Evolutionary conservation across 2,888 invertebrate genomes (phyloP).

Genomic region (Coronaproctus castanopsis): DNA sequence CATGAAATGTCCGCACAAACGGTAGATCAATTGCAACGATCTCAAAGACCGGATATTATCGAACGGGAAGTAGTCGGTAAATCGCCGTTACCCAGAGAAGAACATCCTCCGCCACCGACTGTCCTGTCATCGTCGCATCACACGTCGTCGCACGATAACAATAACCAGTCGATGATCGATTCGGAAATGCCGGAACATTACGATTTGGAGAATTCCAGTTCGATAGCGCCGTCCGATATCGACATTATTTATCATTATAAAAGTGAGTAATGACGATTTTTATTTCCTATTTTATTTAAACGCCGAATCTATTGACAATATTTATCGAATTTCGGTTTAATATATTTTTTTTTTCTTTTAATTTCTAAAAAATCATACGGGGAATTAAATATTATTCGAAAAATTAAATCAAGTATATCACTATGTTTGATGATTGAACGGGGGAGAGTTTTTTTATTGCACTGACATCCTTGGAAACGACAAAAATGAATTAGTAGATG

Average conservation of each 20-base stretch:
- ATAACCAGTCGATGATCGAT: slow-evolving; percentile 28
- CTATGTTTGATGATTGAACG: no score
- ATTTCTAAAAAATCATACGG: neutral
- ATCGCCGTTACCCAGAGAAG: slow-evolving; percentile 59
- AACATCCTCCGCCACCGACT: slow-evolving; percentile 56
- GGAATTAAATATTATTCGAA: no score
- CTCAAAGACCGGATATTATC: slow-evolving; percentile 81
- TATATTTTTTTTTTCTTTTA: neutral
- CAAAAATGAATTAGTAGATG: no score
- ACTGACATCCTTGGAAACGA: no score
- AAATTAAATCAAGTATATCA: no score
- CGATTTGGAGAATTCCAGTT: slow-evolving; percentile 90
- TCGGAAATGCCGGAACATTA: slow-evolving; percentile 80
- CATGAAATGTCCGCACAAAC: slow-evolving; percentile 40
- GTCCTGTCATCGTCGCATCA: slow-evolving; percentile 39
- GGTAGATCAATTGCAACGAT: slow-evolving; percentile 33
- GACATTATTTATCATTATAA: slow-evolving; percentile 94
- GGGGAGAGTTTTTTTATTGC: no score
- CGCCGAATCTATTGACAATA: neutral
- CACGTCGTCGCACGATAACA: slow-evolving; percentile 46
- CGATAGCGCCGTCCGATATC: slow-evolving; percentile 91
- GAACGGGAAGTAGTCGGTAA: slow-evolving; percentile 72
- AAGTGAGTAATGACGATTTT: slow-evolving; percentile 26
- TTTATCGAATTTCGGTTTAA: no score
- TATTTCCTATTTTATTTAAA: neutral